These are phyloP conservation scores for Burhinus oedicnemus DNA, from an alignment of 2,113 vertebrate species.

Conservation along the genomic window DNA sequence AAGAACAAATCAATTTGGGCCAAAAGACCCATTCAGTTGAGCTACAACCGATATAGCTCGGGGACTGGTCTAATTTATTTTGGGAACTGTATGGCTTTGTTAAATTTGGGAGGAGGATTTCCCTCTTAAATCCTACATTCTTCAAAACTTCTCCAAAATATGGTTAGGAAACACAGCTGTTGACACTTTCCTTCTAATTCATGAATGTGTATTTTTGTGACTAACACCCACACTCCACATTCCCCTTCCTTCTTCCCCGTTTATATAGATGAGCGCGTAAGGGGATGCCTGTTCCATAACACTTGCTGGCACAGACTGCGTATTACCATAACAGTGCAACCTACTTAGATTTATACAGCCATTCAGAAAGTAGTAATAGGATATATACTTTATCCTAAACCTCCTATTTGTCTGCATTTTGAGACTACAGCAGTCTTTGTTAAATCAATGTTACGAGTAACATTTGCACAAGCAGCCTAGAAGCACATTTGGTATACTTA, in stretches of 20 bases:
- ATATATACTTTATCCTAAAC: background rate
- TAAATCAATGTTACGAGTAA: background rate
- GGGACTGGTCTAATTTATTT: background rate
- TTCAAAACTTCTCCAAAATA: background rate
- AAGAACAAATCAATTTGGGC: background rate
- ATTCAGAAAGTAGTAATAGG: background rate
- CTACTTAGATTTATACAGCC: background rate
- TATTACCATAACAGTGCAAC: background rate
- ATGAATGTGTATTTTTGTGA: background rate
- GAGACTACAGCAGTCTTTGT: background rate
- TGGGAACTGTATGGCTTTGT: background rate
- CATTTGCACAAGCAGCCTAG: background rate
- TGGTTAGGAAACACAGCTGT: background rate
- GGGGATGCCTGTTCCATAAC: background rate
- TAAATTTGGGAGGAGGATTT: background rate
- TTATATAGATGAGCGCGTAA: background rate
- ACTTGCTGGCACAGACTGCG: background rate
- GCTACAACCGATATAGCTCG: accelerated
- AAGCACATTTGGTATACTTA: background rate
- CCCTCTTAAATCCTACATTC: background rate
- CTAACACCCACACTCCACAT: background rate
- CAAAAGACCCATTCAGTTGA: background rate
- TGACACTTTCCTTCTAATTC: background rate
- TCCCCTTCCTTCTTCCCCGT: background rate
- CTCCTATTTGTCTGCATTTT: slow-evolving; percentile 10